A percentile compares a stretch with the other conserved stretches of the same genome.
Conservation (phyloP, 2,113 vertebrate species). For the Odobenus rosmarus region DNA sequence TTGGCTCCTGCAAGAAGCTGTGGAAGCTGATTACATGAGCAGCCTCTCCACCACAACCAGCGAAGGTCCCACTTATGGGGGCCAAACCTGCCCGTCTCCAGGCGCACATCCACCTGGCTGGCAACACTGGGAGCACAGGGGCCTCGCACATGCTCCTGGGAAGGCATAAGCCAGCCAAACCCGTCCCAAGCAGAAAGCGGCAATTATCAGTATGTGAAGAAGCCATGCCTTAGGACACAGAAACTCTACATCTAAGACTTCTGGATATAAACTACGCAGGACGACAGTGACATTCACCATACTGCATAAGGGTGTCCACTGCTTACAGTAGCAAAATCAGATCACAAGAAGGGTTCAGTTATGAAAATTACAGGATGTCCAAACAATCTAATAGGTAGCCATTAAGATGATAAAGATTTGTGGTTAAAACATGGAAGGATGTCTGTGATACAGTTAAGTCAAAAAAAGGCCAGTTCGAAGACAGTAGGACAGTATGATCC, state of each 20-base stretch:
- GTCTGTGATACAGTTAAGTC: neutral
- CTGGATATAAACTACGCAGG: neutral
- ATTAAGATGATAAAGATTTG: neutral
- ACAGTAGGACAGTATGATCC: neutral
- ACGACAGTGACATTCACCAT: neutral
- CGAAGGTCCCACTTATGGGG: neutral
- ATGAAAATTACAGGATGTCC: neutral
- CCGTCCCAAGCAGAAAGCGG: neutral
- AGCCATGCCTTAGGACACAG: neutral
- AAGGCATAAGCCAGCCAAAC: neutral
- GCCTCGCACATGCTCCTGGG: neutral
- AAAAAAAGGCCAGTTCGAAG: neutral
- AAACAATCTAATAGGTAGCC: neutral
- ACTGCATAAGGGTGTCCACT: neutral
- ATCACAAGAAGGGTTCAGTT: neutral
- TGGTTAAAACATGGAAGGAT: neutral
- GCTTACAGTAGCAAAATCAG: neutral
- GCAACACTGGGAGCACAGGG: neutral
- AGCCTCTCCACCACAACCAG: neutral
- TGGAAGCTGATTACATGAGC: conserved; percentile 49
- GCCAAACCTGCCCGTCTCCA: neutral
- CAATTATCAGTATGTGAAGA: neutral
- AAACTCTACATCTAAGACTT: neutral
- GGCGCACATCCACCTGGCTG: neutral
- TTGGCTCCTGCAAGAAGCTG: conserved; percentile 98